Conservation (phyloP, 2,797 vertebrate species). For the Pseudopleuronectes americanus region DNA sequence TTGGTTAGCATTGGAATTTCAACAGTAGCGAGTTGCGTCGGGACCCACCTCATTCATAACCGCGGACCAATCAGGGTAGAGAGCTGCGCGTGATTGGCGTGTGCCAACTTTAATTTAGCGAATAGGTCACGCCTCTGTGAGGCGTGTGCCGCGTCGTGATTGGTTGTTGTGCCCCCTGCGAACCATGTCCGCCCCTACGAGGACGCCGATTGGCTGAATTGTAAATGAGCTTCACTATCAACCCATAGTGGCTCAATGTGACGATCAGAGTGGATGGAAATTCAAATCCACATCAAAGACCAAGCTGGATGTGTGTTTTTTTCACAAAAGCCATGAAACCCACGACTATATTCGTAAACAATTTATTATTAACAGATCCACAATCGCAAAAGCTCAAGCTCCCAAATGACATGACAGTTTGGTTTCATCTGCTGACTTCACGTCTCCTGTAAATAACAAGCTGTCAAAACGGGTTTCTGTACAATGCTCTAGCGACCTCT, state of each 20-base stretch:
- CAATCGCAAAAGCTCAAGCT: conserved; percentile 76
- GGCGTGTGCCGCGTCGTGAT: conserved; percentile 34
- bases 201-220: conserved; percentile 50
- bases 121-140: conserved; percentile 39
- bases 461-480: conserved; percentile 69
- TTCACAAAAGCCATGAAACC: conserved; percentile 58
- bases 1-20: conserved; percentile 86
- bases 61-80: conserved; percentile 56
- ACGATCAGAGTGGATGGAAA: conserved; percentile 12
- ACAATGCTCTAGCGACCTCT: conserved; percentile 78
- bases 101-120: conserved; percentile 6
- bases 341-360: conserved; percentile 76
- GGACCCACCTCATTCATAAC: conserved; percentile 67
- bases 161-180: conserved; percentile 35
- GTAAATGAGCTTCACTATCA: conserved; percentile 40
- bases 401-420: conserved; percentile 76
- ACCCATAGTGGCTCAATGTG: conserved; percentile 25
- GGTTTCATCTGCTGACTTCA: conserved; percentile 69
- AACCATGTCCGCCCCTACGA: conserved; percentile 59
- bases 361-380: conserved; percentile 83
- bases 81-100: conserved; percentile 57
- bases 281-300: conserved; percentile 1
- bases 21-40: conserved; percentile 70
- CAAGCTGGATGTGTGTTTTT: not conserved
- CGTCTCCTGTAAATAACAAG: conserved; percentile 59